Conservation (phyloP, 2,113 vertebrate genomes). For the Tragelaphus imberbis region DNA sequence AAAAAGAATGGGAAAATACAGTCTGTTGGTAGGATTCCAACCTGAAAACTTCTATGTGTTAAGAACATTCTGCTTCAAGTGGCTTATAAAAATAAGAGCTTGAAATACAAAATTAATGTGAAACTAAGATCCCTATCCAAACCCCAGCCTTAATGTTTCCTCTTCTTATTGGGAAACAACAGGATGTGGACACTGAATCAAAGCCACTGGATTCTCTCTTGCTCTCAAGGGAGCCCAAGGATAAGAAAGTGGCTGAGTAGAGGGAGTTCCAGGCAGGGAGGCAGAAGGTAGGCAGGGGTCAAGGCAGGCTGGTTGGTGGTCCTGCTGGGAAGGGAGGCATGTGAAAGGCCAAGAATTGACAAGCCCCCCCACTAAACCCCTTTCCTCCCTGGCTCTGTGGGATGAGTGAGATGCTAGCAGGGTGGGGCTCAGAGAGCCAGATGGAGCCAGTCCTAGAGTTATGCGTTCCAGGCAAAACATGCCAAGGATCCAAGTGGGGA, state of each 20-base stretch:
- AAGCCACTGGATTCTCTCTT: neutral
- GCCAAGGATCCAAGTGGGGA: neutral
- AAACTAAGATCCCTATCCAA: neutral
- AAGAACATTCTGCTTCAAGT: neutral
- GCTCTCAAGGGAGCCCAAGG: neutral
- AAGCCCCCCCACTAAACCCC: no score
- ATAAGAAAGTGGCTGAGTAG: neutral
- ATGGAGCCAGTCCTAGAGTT: neutral
- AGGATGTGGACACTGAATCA: neutral
- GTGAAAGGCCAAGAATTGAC: neutral
- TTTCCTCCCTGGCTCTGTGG: neutral
- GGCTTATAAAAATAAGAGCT: neutral
- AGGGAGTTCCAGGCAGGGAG: neutral
- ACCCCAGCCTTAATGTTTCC: neutral
- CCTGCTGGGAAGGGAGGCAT: neutral
- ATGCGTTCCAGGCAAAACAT: neutral
- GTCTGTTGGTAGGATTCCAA: neutral
- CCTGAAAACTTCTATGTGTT: neutral
- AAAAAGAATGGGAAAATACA: neutral
- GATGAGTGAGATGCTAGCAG: neutral
- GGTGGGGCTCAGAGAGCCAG: neutral
- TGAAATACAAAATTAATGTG: slow-evolving; percentile 6
- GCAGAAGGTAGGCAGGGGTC: no score
- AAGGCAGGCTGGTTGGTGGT: neutral
- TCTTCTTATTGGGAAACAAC: neutral